Conservation (phyloP, 2,113 vertebrate genomes). For the Xyrauchen texanus region DNA sequence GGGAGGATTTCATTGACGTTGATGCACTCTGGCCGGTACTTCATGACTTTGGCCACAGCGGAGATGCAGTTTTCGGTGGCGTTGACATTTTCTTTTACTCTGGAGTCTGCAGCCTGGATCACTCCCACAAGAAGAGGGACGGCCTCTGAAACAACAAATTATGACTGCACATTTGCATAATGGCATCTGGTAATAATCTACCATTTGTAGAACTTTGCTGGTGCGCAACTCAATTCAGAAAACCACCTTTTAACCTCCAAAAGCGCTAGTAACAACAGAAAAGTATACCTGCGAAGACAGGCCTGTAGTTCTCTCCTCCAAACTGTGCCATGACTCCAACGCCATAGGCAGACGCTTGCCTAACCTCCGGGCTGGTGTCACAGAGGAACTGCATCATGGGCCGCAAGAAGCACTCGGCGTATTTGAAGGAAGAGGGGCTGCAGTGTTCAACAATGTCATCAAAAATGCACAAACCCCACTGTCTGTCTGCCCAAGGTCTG, state of each 20-base stretch:
- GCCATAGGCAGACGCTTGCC: slow-evolving; percentile 94
- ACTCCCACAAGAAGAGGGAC: slow-evolving; percentile 90
- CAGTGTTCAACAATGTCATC: slow-evolving; percentile 96
- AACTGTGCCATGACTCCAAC: slow-evolving; percentile 96
- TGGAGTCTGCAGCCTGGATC: slow-evolving; percentile 90
- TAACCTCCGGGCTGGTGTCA: slow-evolving; percentile 90
- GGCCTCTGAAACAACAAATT: slow-evolving; percentile 78
- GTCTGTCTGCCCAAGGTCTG: slow-evolving; percentile 94
- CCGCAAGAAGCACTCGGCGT: slow-evolving; percentile 89
- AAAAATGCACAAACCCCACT: slow-evolving; percentile 98
- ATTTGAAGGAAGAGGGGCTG: slow-evolving; percentile 95
- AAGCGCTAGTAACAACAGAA: neutral
- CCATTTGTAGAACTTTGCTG: too few species aligned
- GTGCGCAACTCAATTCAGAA: too few species aligned
- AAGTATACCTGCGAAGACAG: slow-evolving; percentile 87
- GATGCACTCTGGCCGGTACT: slow-evolving; percentile 91
- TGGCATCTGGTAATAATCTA: too few species aligned
- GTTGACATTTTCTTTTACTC: slow-evolving; percentile 94
- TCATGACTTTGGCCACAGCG: slow-evolving; percentile 95
- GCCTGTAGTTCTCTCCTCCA: slow-evolving; percentile 92
- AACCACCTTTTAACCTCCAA: too few species aligned
- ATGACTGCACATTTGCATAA: too few species aligned
- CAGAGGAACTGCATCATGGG: slow-evolving; percentile 91
- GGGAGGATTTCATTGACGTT: slow-evolving; percentile 91
- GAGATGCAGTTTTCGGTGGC: slow-evolving; percentile 99